phyloP scores from a whole-genome alignment of 2,797 vertebrate species.

The Chiloscyllium punctatum region DNA sequence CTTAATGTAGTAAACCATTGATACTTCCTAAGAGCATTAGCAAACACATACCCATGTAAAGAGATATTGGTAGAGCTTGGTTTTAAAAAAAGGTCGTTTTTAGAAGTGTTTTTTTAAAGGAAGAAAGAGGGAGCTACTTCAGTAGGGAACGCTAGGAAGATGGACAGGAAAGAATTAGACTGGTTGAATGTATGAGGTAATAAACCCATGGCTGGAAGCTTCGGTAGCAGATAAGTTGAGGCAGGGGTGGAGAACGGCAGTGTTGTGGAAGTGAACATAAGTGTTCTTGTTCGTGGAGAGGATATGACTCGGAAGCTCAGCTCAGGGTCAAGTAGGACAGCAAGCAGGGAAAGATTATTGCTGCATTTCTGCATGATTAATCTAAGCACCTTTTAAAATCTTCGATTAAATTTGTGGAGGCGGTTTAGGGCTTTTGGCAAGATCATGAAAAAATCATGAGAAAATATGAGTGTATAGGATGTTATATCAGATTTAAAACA shows the following conservation, averaged over 20 bases:
- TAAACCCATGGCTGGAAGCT: neutral
- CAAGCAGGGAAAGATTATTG: neutral
- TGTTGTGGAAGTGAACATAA: neutral
- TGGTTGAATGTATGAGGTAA: neutral
- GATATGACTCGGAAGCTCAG: neutral
- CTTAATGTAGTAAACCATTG: neutral
- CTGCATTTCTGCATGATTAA: neutral
- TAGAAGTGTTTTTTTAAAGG: neutral
- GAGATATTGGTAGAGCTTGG: neutral
- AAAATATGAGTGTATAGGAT: neutral
- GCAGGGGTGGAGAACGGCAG: neutral
- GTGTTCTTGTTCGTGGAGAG: neutral
- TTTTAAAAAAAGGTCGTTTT: neutral
- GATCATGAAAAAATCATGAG: neutral
- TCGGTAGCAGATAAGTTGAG: neutral
- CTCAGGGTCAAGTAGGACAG: neutral
- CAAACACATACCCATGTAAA: neutral
- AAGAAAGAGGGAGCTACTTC: neutral
- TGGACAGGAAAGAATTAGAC: too few relatives aligned
- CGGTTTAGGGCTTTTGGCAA: neutral
- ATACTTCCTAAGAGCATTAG: neutral
- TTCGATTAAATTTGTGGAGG: neutral
- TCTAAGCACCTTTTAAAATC: neutral
- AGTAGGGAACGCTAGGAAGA: neutral
- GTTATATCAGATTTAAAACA: conserved; percentile 19